Base-by-base conservation (phyloP, 2,888 invertebrate genomes). In the Trilocha varians region DNA sequence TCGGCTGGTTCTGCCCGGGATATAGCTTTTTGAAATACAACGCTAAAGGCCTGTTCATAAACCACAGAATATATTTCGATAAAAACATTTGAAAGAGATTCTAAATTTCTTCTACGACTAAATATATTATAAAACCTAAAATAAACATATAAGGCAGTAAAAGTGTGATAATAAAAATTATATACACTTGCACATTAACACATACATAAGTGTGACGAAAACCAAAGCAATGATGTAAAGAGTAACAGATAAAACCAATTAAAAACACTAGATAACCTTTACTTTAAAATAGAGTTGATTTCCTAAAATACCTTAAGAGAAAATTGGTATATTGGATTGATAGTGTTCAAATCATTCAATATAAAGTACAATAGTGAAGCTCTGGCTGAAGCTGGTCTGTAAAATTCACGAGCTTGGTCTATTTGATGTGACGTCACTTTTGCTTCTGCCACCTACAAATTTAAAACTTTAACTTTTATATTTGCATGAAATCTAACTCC, bases 21-120 rank as follows among this genome's bases (percentile, higher is more conserved):
- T 62, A 98, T 97, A 13, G 98, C 98, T 67, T 97, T 97, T 87
- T 97, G 96, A 71, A 98, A 98, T 18, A 98, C 98, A n/a, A 97
- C 96, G 74, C 95, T 96, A 77, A 98, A 98, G 1, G 98, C 97
- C 95, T 95, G 60, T n/a, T n/a, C n/a, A n/a, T n/a, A n/a, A n/a
- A n/a, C n/a, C n/a, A n/a, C 80, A 78, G 13, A 1, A 18, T 2
- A 25, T 11, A 25, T 25, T 25, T n/a, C n/a, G n/a, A n/a, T n/a
- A n/a, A 5, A 2, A 3, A 1, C 25, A 25, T 1, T 1, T n/a
- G n/a, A n/a, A n/a, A n/a, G n/a, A n/a, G n/a, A n/a, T n/a, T n/a
- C n/a, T n/a, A n/a, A n/a, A n/a, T n/a, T n/a, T n/a, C n/a, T n/a
- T n/a, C n/a, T n/a, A n/a, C n/a, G n/a, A n/a, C n/a, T n/a, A 13